Conservation (phyloP, 1,140 invertebrate species). For the Nymphalis io region DNA sequence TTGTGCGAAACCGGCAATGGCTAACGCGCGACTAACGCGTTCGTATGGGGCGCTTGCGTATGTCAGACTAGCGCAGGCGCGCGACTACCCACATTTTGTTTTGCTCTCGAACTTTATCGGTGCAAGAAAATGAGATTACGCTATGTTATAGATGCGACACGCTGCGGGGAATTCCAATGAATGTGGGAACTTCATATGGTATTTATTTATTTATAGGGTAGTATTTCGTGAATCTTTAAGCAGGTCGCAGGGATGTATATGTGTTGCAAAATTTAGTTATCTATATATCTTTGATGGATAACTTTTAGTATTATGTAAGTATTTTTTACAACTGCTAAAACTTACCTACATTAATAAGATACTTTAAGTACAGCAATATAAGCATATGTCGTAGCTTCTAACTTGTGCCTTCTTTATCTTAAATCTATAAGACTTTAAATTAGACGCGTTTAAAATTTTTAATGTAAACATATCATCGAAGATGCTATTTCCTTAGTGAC, state of each 20-base stretch:
- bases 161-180: conserved; percentile 65
- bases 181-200: conserved; percentile 51
- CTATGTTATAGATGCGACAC: conserved; percentile 58
- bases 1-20: conserved; percentile 52
- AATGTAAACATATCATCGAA: too few species aligned
- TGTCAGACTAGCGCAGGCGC: conserved; percentile 55
- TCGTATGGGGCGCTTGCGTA: conserved; percentile 61
- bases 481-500: too few species aligned
- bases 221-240: conserved; percentile 27
- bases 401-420: too few species aligned
- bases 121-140: conserved; percentile 69
- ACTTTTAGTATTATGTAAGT: not conserved
- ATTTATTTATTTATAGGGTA: conserved; percentile 54
- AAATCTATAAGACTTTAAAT: too few species aligned
- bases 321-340: too few species aligned
- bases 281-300: not conserved
- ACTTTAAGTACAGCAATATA: too few species aligned
- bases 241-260: conserved; percentile 31
- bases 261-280: conserved; percentile 24
- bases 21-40: conserved; percentile 67
- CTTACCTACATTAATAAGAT: too few species aligned
- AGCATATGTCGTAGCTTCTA: too few species aligned
- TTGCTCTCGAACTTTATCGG: conserved; percentile 65
- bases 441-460: too few species aligned
- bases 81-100: conserved; percentile 63